Base-by-base conservation (phyloP, 2,113 vertebrate species). In the Opisthocomus hoazin region DNA sequence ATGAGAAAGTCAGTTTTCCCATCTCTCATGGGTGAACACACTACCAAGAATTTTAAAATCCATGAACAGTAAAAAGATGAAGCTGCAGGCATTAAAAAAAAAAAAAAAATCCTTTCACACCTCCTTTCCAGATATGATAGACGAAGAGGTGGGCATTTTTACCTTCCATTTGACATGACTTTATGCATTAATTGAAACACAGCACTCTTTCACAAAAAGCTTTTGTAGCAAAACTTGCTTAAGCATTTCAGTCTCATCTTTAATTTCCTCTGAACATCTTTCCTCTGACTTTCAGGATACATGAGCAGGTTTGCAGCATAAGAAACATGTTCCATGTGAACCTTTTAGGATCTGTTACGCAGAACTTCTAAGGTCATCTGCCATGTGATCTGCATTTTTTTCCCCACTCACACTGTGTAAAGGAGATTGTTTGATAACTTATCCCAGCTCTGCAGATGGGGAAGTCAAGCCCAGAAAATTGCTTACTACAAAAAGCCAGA, bases 391-490 rank as follows among this genome's bases (percentile, higher is more conserved):
- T 36, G 12, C 27, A 75, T 90, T 76, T 41, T 90, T 76, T 41
- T 27, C 5, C 5, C 15, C 54, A 29, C 58, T 12, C 48, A 18
- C 43, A 41, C n/a, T 23, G n/a, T 34, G 54, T 37, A 88, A 39
- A 81, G 56, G 34, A 88, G 86, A 92, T 75, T 27, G 68, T 32
- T 68, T 81, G 94, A 94, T 92, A 92, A 64, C 87, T 88, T 93
- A 93, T 89, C 88, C 88, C 60, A 66, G 56, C 69, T 84, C 73
- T 84, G 73, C 94, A 87, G 86, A 71, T n/a, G 23, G 80, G 61
- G 12, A 96, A 96, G 43, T 63, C 85, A 93, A 83, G 37, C 77
- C 68, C 57, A 89, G 90, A 87, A 90, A 95, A 94, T 95, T 93
- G 84, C 83, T 92, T 95, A 80, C 73, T 65, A n/a, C n/a, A n/a